These are phyloP conservation scores for Rhinichthys klamathensis DNA, from an alignment of 2,113 vertebrate species.

Conservation along the genomic window DNA sequence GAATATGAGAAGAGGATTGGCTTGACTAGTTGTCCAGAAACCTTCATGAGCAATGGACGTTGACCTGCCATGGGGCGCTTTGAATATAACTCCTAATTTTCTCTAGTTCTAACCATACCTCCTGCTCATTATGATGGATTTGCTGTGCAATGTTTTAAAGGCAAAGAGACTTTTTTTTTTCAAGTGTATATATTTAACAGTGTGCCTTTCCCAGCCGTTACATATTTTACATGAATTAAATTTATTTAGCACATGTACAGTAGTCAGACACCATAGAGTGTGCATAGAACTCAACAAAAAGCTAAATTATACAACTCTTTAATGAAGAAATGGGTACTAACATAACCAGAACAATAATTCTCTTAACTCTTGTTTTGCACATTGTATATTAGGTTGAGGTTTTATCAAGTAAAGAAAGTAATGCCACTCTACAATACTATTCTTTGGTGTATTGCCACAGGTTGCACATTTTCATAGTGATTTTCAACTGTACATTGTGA, in stretches of 20 bases:
- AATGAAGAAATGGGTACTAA: conserved; percentile 64
- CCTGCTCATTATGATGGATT: conserved; percentile 43
- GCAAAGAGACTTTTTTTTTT: conserved; percentile 39
- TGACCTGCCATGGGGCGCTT: not conserved
- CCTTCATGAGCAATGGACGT: not conserved
- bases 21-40: conserved; percentile 3
- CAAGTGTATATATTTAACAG: conserved; percentile 61
- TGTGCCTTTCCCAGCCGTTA: conserved; percentile 54
- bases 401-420: conserved; percentile 55
- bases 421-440: conserved; percentile 22
- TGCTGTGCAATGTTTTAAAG: conserved; percentile 56
- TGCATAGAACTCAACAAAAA: not conserved
- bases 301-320: conserved; percentile 51
- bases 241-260: conserved; percentile 37
- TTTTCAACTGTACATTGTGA: not conserved
- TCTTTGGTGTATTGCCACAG: conserved; percentile 10
- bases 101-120: conserved; percentile 43
- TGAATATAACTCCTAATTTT: conserved; percentile 48
- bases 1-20: conserved; percentile 30
- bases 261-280: conserved; percentile 18
- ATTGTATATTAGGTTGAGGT: conserved; percentile 54
- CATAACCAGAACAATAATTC: conserved; percentile 64
- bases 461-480: conserved; percentile 15
- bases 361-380: conserved; percentile 69
- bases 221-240: conserved; percentile 39